A percentile compares a stretch with the other conserved stretches of the same genome.
Evolutionary conservation across 1,140 invertebrate species (phyloP).

Genomic region (Cecropterus lyciades): DNA sequence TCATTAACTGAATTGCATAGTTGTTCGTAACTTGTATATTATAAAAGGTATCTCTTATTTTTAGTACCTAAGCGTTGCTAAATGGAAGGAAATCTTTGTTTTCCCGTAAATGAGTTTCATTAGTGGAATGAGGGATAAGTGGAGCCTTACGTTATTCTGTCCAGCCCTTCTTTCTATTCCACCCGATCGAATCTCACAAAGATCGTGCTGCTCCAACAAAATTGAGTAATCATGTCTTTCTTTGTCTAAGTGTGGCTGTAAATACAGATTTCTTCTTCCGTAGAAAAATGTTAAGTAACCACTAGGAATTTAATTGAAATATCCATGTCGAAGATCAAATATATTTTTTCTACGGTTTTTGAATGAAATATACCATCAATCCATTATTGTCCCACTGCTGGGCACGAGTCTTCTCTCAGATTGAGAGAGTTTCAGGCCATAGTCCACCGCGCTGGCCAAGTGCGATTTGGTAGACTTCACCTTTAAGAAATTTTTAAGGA

Average conservation of each 20-base stretch:
- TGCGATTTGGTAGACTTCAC: too few species aligned
- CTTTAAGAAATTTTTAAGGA: too few species aligned
- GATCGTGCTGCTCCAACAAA: conserved; percentile 1
- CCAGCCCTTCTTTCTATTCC: conserved; percentile 2
- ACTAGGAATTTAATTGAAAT: too few species aligned
- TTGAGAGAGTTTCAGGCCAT: too few species aligned
- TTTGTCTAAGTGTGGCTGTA: background rate
- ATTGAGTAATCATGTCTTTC: conserved; percentile 11
- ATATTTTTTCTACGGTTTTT: too few species aligned
- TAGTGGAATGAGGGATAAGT: conserved; percentile 10
- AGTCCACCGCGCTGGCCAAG: too few species aligned
- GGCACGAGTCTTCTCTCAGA: too few species aligned
- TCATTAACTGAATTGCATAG: too few species aligned
- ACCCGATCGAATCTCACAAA: conserved; percentile 1
- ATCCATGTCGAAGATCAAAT: too few species aligned
- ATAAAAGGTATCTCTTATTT: background rate
- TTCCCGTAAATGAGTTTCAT: conserved; percentile 1
- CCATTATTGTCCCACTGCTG: too few species aligned
- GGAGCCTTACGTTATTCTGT: background rate
- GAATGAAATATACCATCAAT: too few species aligned
- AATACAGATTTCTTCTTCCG: background rate
- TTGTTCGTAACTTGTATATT: too few species aligned
- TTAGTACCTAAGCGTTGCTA: background rate
- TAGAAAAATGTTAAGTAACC: background rate
- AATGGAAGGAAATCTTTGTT: conserved; percentile 2